phyloP scores from a whole-genome alignment of 2,888 invertebrate genomes.

The Hirtodrosophila confusa region DNA sequence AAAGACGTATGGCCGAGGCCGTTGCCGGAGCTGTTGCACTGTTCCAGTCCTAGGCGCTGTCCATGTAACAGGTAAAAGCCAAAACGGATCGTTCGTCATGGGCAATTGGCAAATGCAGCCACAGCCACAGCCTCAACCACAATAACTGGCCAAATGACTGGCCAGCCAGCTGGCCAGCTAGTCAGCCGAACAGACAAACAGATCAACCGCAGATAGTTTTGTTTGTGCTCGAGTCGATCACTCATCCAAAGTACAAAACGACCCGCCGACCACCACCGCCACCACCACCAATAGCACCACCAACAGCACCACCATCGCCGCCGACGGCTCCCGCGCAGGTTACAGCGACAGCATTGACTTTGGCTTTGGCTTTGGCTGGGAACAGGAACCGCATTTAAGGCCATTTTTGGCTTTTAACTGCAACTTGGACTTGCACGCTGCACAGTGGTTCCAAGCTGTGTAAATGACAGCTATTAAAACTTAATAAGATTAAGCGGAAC shows the following conservation, averaged over 20 bases:
- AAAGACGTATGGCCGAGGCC: slow-evolving; percentile 62
- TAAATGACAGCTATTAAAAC: too few species aligned
- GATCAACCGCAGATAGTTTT: slow-evolving; percentile 76
- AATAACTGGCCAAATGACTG: slow-evolving; percentile 31
- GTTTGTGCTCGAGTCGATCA: slow-evolving; percentile 78
- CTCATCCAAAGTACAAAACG: slow-evolving; percentile 70
- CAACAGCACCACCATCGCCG: slow-evolving; percentile 18
- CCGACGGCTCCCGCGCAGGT: slow-evolving; percentile 70
- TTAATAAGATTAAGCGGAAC: too few species aligned
- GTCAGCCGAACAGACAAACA: slow-evolving; percentile 52
- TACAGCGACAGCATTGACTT: slow-evolving; percentile 28
- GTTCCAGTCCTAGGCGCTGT: slow-evolving; percentile 25
- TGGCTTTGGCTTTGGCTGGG: slow-evolving; percentile 26
- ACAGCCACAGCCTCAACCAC: slow-evolving; percentile 22
- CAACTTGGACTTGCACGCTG: slow-evolving; percentile 27
- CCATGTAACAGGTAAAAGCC: slow-evolving; percentile 72
- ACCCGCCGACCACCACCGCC: slow-evolving; percentile 39
- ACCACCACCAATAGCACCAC: slow-evolving; percentile 2
- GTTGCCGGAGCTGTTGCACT: slow-evolving; percentile 1
- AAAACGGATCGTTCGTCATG: slow-evolving; percentile 79
- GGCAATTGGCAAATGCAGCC: slow-evolving; percentile 66
- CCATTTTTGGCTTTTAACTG: slow-evolving; percentile 66
- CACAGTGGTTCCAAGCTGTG: too few species aligned
- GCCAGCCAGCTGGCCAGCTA: slow-evolving; percentile 24
- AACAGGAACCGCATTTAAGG: slow-evolving; percentile 58